Evolutionary conservation across 1,140 invertebrate species (phyloP), one percentile per base, ranked within the genome.

Genomic region (Heliconius congener): DNA sequence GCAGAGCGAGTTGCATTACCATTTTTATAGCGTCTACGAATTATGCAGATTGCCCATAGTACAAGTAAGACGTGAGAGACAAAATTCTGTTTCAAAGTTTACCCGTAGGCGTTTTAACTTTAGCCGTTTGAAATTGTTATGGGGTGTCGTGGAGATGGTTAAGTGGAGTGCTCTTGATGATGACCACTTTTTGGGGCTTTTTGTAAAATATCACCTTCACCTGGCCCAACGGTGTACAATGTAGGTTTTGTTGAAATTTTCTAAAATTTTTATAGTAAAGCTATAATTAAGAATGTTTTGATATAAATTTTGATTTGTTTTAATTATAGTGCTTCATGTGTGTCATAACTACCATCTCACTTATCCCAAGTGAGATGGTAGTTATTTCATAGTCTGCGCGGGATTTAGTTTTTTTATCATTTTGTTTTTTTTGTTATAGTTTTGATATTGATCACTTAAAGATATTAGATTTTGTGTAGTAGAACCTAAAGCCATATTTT

Each of bases 11-110:
- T 30, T 52, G 83, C 80, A 89, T 89, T 89, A 89, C 85, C 87
- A 89, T 90, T 90, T 90, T 90, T 89, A 89, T 90, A 88, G 87
- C 88, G 87, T 87, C 86, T 86, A 83, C 77, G 84, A 87, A 90
- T 89, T 89, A 89, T 89, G 88, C 82, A 89, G 87, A 89, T 89
- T 86, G 83, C 76, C 84, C 84, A 75, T 84, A 76, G 82, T 83
- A 83, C 80, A 81, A 83, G 80, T 83, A 80, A 84, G 75, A 77
- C 66, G 75, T 60, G 75, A 34, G 73, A n/a, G 39, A 76, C 74
- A 70, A 66, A 66, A 66, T 74, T 34, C 71, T 42, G 27, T 74
- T 46, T 74, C 55, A 66, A 74, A 73, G 18, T 66, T 57, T 23
- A 57, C n/a, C 55, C 55, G 55, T 57, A 57, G 55, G 55, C 55